Base-by-base conservation (phyloP, 2,113 vertebrate genomes). In the Lepisosteus oculatus region DNA sequence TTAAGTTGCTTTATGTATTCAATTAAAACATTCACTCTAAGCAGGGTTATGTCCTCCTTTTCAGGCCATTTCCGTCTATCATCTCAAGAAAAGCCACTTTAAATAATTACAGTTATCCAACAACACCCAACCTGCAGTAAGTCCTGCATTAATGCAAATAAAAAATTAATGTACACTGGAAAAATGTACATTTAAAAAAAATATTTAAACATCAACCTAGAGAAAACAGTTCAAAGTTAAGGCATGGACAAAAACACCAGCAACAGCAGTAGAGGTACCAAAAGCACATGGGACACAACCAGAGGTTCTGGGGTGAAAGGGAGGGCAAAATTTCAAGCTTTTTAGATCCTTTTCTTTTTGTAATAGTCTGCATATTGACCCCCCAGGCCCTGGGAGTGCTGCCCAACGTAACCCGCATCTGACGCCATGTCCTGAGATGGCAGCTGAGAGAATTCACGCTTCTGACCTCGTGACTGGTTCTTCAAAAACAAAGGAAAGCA, bases 311-410 rank as follows among this genome's bases (percentile, higher is more conserved):
- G 77, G 80, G 76, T 78, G 77, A 68, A 70, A 9, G 43, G 74
- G 69, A 75, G 74, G 74, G 80, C 42, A 63, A 72, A 6, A n/a
- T 15, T 4, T 64, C 62, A 9, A 9, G 47, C 5, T 17, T 80
- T 92, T 61, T 93, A 98, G 61, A 97, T 94, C 3, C 95, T 93
- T 77, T 98, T 98, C 84, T 97, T 96, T 79, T 99, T 98, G n/a
- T 97, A 94, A 56, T 96, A 95, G 72, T 99, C 96, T 0, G 94
- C 79, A 29, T 92, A 96, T 61, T 92, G 92, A 0, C 83, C 87
- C 2, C 92, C 90, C 0, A 95, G 85, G 72, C 93, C 92, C 75
- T 94, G 93, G 8, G 93, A 79, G 59, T 93, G 93, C 81, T 92
- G 95, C 64, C 92, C 92, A 0, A 90, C 84, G 71, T 92, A 87